Evolutionary conservation across 1,140 invertebrate species (phyloP).

Genomic region (Eurosta solidaginis): DNA sequence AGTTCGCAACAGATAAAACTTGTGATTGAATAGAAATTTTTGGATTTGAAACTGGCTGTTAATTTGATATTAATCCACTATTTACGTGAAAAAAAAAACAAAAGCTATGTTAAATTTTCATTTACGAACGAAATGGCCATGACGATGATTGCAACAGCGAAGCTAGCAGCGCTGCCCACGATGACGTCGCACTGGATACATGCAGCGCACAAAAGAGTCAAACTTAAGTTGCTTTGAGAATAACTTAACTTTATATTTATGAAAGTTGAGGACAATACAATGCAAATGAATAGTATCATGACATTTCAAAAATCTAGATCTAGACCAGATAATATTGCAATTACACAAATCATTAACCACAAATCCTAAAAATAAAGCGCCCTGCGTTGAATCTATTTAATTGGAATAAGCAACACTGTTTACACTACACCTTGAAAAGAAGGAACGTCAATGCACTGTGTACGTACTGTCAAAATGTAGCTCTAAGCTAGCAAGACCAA

Average conservation of each 20-base stretch:
- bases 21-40: too few species aligned
- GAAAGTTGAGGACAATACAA: too few species aligned
- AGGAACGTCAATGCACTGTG: not conserved
- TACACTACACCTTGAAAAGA: not conserved
- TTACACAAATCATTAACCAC: too few species aligned
- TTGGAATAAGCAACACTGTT: not conserved
- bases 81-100: not conserved
- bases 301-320: too few species aligned
- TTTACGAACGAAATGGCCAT: slow-evolving; percentile 58
- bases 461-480: not conserved
- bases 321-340: too few species aligned
- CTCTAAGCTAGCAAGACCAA: not conserved
- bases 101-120: slow-evolving; percentile 28
- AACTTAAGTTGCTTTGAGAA: too few species aligned
- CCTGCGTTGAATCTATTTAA: too few species aligned
- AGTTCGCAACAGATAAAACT: too few species aligned
- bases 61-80: not conserved
- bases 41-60: not conserved
- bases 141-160: slow-evolving; percentile 46
- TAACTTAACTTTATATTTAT: too few species aligned
- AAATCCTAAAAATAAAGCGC: too few species aligned
- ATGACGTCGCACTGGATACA: not conserved
- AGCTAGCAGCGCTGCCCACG: not conserved
- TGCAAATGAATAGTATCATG: too few species aligned
- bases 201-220: not conserved